These are phyloP conservation scores for Smutsia gigantea DNA, from an alignment of 2,797 vertebrate species.

Conservation along the genomic window DNA sequence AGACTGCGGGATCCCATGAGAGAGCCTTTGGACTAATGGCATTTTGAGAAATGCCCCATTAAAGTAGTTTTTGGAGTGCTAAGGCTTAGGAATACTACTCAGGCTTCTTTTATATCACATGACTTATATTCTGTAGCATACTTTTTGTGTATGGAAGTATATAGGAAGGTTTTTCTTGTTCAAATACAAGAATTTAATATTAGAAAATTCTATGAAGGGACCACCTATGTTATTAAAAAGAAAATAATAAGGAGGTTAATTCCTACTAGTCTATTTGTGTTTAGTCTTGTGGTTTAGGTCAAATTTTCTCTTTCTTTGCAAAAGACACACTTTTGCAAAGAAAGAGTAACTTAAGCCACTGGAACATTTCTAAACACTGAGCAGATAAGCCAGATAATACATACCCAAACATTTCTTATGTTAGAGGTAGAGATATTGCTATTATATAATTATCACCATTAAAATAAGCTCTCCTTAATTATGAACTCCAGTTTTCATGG, in stretches of 20 bases:
- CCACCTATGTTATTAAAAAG: neutral
- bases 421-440: neutral
- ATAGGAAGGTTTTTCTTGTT: neutral
- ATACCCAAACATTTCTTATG: neutral
- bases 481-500: neutral
- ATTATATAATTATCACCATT: neutral
- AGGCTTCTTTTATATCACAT: neutral
- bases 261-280: neutral
- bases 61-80: neutral
- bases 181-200: neutral
- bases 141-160: neutral
- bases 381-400: neutral
- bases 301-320: conserved; percentile 1
- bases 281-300: neutral
- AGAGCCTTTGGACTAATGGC: neutral
- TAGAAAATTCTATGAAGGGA: conserved; percentile 8
- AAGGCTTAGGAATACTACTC: neutral
- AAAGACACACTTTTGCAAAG: neutral
- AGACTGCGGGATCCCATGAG: neutral
- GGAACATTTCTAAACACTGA: conserved; percentile 51
- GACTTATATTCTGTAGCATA: neutral
- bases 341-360: neutral
- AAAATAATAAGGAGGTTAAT: neutral
- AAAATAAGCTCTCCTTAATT: neutral
- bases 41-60: neutral